phyloP scores from a whole-genome alignment of 2,113 vertebrate species.

The Danionella cerebrum region DNA sequence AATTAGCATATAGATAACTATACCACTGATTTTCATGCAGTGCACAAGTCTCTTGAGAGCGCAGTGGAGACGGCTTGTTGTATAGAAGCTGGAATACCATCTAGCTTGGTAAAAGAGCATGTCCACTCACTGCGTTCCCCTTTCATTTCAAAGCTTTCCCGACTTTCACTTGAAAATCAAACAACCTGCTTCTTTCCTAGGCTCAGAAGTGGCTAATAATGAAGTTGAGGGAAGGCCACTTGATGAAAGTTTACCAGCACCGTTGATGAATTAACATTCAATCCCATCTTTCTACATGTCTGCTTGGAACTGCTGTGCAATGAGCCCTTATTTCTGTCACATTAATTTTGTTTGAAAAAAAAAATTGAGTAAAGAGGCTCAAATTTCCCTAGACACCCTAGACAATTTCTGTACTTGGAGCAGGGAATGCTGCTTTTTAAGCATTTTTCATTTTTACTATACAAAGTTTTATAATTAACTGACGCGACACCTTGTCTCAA shows the following conservation, averaged over 20 bases:
- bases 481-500: constrained; percentile 68
- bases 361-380: constrained; percentile 35
- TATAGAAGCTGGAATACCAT: constrained; percentile 13
- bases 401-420: constrained; percentile 66
- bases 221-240: constrained; percentile 52
- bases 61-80: constrained; percentile 21
- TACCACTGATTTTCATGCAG: constrained; percentile 31
- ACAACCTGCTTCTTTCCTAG: neutral
- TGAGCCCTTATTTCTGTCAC: constrained; percentile 72
- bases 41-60: constrained; percentile 14
- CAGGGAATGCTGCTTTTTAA: constrained; percentile 67
- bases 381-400: constrained; percentile 67
- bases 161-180: neutral
- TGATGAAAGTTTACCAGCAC: constrained; percentile 69
- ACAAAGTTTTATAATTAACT: constrained; percentile 72
- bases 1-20: constrained; percentile 43
- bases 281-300: constrained; percentile 50
- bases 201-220: constrained; percentile 9
- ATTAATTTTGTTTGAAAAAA: constrained; percentile 67
- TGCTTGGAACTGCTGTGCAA: constrained; percentile 61
- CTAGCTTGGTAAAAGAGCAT: neutral
- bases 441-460: constrained; percentile 63
- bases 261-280: constrained; percentile 69
- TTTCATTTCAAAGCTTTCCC: neutral
- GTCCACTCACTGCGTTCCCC: neutral